Evolutionary conservation across 2,113 vertebrate species (phyloP), one percentile per base, ranked within the genome.

Genomic region (Nerophis lumbriciformis): DNA sequence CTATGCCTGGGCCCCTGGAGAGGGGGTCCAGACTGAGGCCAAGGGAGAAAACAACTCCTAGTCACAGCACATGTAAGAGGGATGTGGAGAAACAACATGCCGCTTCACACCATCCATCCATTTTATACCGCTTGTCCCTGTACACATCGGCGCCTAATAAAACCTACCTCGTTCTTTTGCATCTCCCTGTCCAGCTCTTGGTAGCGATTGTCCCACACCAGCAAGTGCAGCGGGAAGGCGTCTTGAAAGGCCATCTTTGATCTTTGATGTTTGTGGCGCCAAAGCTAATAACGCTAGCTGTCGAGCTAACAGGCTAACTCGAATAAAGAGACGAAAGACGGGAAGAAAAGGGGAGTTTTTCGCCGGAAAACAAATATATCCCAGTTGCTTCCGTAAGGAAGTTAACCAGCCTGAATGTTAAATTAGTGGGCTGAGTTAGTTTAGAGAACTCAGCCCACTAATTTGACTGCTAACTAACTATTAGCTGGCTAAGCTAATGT

Each of bases 161-260:
- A 15, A 19, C 73, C 59, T 63, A 92, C 92, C 87, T 90, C 82
- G 3, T 85, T 87, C 59, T 84, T 89, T 87, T 92, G 91, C 81
- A 96, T 88, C 69, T 92, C 93, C 69, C 89, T 84, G 66, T 94
- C 94, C 52, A 96, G 91, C 78, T 94, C 93, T 73, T 91, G 87
- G 73, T 94, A 93, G 78, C 90, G 91, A 79, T 94, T 94, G 79
- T 92, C 91, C 94, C 94, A 96, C 62, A 94, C 94, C 52, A 95
- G 87, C 71, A 87, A 83, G 86, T 96, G 94, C 78, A 96, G 83
- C 60, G 92, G 92, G 84, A 92, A 94, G 75, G 89, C 82, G 80
- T 90, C 91, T 81, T 89, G 84, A 45, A 45, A 45, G 70, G 90
- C 91, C 89, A 92, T 91, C 28, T 28, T 28, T 28, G 28, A 28